Evolutionary conservation across 2,888 invertebrate species (phyloP).

Genomic region (Acanthoscelides obtectus): DNA sequence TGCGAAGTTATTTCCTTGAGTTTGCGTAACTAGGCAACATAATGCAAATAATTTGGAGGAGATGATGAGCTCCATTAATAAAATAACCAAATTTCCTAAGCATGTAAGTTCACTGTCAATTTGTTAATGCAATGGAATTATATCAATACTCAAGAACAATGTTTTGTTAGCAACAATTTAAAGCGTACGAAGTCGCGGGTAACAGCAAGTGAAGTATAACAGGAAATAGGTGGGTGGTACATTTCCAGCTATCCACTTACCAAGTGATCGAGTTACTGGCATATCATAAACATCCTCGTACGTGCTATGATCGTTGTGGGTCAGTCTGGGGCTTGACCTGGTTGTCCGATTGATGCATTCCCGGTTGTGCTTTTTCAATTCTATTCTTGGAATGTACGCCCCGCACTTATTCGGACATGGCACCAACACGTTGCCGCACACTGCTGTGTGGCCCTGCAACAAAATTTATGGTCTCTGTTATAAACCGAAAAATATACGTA

Average conservation of each 20-base stretch:
- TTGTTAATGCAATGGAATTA: no score
- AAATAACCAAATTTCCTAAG: no score
- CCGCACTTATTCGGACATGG: slow-evolving; percentile 68
- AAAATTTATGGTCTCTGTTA: no score
- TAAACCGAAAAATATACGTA: no score
- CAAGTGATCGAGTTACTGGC: slow-evolving; percentile 10
- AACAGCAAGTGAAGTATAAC: neutral
- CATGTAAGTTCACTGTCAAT: no score
- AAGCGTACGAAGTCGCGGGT: no score
- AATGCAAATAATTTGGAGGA: no score
- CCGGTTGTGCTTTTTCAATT: slow-evolving; percentile 54
- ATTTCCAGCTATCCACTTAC: slow-evolving; percentile 2
- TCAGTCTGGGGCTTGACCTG: slow-evolving; percentile 16
- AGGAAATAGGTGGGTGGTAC: neutral
- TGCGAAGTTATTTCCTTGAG: no score
- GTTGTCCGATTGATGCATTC: slow-evolving; percentile 42
- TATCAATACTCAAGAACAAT: no score
- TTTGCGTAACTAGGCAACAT: no score
- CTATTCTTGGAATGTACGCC: slow-evolving; percentile 63
- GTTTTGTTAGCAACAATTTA: no score
- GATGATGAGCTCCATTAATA: no score
- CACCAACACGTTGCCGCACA: slow-evolving; percentile 68
- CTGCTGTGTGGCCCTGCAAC: slow-evolving; percentile 59
- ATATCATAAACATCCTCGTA: slow-evolving; percentile 4
- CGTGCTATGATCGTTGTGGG: neutral